Evolutionary conservation across 2,888 invertebrate species (phyloP), one percentile per base, ranked within the genome.

Genomic region (Polyommatus icarus): DNA sequence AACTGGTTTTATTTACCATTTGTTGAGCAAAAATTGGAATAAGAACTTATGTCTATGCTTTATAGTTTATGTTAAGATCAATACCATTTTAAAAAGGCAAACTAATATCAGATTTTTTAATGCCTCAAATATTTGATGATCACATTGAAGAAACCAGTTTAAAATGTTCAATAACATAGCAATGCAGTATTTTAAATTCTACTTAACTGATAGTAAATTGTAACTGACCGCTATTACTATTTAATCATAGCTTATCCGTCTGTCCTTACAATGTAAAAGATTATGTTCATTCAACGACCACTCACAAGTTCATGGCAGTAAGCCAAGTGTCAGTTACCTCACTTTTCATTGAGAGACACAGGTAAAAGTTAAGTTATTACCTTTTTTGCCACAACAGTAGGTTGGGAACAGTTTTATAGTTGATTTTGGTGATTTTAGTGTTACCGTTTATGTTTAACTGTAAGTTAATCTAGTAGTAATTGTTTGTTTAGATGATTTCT

Each of bases 241-340:
- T 67, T 29, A 67, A 67, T 67, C 29, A 67, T 29, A 5, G 67
- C 67, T 67, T 29, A 67, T 67, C 67, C 15, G n/a, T 32, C 67
- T 67, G 29, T 67, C 67, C 67, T 32, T 67, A 29, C 67, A 67
- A 67, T 67, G 29, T 67, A 32, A 67, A 67, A 67, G 29, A 67
- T 67, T 67, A 67, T 67, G 29, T 67, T 32, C 67, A 67, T 67
- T 67, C 67, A 67, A 67, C 67, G 0, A 67, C 67, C 29, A 32
- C 29, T 67, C 67, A 32, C 67, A 67, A 67, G 67, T 67, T 67
- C 67, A 67, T 67, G 67, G 67, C 67, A 67, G 32, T 67, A 67
- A 67, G 67, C 29, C 67, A 67, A 67, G 67, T 67, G 67, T 67
- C 29, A 67, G 67, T 67, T 67, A 67, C 67, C 67, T 67, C 67